Evolutionary conservation across 2,113 vertebrate genomes (phyloP).

Genomic region (Archocentrus centrarchus): DNA sequence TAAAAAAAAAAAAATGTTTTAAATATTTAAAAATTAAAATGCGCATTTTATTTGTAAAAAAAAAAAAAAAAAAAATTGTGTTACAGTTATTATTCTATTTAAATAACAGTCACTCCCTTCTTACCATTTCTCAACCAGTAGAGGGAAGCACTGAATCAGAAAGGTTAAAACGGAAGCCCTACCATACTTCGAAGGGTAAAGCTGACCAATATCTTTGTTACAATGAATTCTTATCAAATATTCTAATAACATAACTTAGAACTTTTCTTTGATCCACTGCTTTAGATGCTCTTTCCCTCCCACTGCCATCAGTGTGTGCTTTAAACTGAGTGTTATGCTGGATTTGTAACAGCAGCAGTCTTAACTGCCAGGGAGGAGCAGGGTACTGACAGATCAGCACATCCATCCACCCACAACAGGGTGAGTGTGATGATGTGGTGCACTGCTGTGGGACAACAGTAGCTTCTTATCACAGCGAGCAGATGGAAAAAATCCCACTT

Average conservation of each 20-base stretch:
- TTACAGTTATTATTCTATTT: neutral
- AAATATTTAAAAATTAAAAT: neutral
- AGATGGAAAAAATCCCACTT: neutral
- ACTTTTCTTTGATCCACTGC: too few relatives aligned
- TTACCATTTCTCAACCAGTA: constrained; percentile 35
- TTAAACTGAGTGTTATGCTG: constrained; percentile 10
- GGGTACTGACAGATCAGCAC: constrained; percentile 33
- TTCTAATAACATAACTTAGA: neutral
- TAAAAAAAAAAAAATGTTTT: neutral
- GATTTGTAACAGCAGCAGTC: constrained; percentile 11
- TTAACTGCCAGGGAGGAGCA: constrained; percentile 17
- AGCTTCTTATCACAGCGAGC: constrained; percentile 33
- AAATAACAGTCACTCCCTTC: neutral
- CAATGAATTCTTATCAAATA: neutral
- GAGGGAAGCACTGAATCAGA: constrained; percentile 59
- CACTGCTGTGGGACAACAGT: constrained; percentile 38
- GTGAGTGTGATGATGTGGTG: constrained; percentile 47
- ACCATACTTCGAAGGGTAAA: neutral
- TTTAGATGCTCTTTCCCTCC: neutral
- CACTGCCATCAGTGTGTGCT: neutral
- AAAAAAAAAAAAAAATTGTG: neutral
- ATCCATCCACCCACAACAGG: constrained; percentile 62
- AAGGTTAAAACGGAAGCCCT: neutral
- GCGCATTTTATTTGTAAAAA: constrained; percentile 1
- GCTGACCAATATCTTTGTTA: neutral